Evolutionary conservation across 2,797 vertebrate genomes (phyloP).

Genomic region (Hemibagrus guttatus): DNA sequence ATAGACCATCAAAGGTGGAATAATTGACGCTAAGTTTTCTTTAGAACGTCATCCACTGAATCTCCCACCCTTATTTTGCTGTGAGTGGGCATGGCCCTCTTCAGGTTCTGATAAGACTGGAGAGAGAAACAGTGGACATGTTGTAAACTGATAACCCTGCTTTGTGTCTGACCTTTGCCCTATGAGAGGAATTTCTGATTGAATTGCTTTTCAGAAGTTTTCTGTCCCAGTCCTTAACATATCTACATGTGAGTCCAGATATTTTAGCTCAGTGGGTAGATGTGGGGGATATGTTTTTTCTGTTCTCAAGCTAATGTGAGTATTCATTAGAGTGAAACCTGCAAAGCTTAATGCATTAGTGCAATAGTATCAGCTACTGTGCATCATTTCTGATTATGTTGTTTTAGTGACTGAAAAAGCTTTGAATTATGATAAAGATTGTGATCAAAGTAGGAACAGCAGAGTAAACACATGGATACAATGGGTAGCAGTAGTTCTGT

Average conservation of each 20-base stretch:
- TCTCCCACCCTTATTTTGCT: constrained; percentile 12
- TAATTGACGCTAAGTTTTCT: constrained; percentile 41
- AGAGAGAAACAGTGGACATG: constrained; percentile 21
- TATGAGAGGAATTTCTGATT: constrained; percentile 22
- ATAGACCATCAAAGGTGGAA: constrained; percentile 36
- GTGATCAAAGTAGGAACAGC: background rate
- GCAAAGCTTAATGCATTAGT: constrained; percentile 7
- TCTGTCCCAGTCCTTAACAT: constrained; percentile 19
- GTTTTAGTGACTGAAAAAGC: constrained; percentile 7
- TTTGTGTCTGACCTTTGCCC: constrained; percentile 36
- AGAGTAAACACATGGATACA: background rate
- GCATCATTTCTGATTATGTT: constrained; percentile 20
- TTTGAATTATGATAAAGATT: background rate
- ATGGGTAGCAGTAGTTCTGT: background rate
- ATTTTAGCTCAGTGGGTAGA: constrained; percentile 22
- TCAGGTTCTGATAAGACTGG: constrained; percentile 28
- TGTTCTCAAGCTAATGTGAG: background rate
- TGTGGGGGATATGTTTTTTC: background rate
- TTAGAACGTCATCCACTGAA: constrained; percentile 27
- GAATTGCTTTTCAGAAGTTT: constrained; percentile 31
- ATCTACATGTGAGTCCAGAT: background rate
- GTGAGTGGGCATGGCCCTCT: constrained; percentile 27
- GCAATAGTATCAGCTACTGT: constrained; percentile 8
- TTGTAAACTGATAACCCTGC: constrained; percentile 50
- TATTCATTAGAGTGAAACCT: constrained; percentile 49